Conservation (phyloP, 2,113 vertebrate species). For the Corythaeola cristata region DNA sequence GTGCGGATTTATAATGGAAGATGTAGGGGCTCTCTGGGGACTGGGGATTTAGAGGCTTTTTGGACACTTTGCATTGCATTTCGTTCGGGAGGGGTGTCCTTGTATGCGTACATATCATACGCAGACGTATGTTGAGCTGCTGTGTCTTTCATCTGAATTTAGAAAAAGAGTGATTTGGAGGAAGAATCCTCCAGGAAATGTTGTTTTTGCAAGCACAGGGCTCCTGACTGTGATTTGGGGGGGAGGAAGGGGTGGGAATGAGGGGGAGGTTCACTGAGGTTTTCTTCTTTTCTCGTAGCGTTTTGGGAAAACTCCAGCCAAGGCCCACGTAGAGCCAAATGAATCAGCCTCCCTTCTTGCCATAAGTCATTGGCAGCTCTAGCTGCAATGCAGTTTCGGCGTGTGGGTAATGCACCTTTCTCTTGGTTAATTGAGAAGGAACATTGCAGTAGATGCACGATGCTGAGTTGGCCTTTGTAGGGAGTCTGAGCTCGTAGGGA, state of each 20-base stretch:
- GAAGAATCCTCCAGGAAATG: constrained; percentile 29
- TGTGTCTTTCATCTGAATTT: constrained; percentile 39
- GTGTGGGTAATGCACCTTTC: not conserved
- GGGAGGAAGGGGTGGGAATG: constrained; percentile 44
- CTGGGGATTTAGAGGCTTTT: not conserved
- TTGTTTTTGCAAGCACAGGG: not conserved
- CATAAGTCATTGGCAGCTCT: constrained; percentile 44
- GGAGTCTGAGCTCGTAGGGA: not conserved
- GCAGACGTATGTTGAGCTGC: not conserved
- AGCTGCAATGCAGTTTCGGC: constrained; percentile 68
- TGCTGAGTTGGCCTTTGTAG: not conserved
- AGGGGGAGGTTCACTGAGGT: constrained; percentile 44
- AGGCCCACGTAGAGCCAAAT: constrained; percentile 35
- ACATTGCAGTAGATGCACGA: not conserved
- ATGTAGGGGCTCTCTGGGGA: not conserved
- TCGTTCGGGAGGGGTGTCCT: not conserved
- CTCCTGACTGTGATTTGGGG: constrained; percentile 1
- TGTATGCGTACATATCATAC: not conserved
- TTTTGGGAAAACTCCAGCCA: constrained; percentile 63
- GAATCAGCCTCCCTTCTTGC: constrained; percentile 55
- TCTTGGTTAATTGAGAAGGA: constrained; percentile 39
- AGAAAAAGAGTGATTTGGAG: constrained; percentile 26
- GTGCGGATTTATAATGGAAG: not conserved
- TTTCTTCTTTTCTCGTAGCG: constrained; percentile 14
- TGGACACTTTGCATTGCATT: not conserved